Conservation (phyloP, 1,140 invertebrate species). For the Pseudomyrmex cubaensis region DNA sequence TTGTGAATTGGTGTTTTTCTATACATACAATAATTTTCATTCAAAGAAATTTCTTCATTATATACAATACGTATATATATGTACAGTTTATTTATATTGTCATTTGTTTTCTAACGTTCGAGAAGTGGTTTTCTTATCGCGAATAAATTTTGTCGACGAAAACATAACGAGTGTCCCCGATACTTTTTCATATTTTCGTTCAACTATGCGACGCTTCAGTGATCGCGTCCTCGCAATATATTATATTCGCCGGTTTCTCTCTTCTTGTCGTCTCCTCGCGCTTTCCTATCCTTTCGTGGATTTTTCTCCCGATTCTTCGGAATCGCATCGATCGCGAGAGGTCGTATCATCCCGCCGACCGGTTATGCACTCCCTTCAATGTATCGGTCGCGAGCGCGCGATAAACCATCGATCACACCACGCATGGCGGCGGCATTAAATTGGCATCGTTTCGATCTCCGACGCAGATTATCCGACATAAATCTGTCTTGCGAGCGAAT, state of each 20-base stretch:
- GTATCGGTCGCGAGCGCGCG: constrained; percentile 11
- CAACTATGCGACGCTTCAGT: not conserved
- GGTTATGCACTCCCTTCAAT: constrained; percentile 29
- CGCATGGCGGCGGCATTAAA: constrained; percentile 24
- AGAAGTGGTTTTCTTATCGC: constrained; percentile 19
- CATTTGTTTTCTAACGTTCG: constrained; percentile 3
- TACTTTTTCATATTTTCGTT: not conserved
- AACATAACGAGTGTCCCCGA: not conserved
- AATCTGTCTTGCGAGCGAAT: constrained; percentile 42
- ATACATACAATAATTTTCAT: no score
- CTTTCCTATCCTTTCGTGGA: not conserved
- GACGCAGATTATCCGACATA: constrained; percentile 53
- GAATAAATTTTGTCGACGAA: constrained; percentile 19
- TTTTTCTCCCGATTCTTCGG: not conserved
- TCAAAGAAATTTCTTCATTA: no score
- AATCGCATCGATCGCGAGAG: not conserved
- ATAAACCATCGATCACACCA: constrained; percentile 33
- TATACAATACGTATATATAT: no score
- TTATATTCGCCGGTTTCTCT: constrained; percentile 45
- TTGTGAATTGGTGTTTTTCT: not conserved
- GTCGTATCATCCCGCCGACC: not conserved
- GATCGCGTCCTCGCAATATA: not conserved
- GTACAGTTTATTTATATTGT: not conserved
- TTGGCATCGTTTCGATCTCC: constrained; percentile 23
- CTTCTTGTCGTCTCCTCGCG: not conserved